A percentile compares a stretch with the other conserved stretches of the same genome.
Evolutionary conservation across 2,113 vertebrate genomes (phyloP).

Genomic region (Gymnocephalus cernua): DNA sequence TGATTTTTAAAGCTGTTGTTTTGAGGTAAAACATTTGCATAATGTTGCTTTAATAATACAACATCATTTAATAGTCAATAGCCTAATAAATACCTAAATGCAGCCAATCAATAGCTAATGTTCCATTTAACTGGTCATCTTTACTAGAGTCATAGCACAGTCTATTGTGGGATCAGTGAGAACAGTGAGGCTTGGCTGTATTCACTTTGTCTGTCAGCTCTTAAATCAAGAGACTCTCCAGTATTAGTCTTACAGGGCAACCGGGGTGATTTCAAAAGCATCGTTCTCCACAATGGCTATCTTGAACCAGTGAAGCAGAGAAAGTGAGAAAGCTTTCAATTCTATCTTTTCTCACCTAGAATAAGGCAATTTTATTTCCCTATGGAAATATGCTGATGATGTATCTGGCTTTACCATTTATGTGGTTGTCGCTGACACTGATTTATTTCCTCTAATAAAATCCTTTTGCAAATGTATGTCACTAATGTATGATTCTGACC

Average conservation of each 20-base stretch:
- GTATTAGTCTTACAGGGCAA: conserved; percentile 71
- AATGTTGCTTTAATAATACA: too few relatives aligned
- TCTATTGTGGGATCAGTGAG: conserved; percentile 37
- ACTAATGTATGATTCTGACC: conserved; percentile 44
- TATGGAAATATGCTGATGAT: conserved; percentile 48
- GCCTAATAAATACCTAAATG: not conserved
- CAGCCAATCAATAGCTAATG: conserved; percentile 3
- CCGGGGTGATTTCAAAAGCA: conserved; percentile 69
- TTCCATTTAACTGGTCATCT: conserved; percentile 23
- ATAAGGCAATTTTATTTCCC: conserved; percentile 51
- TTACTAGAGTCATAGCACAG: conserved; percentile 7
- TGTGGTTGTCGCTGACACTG: conserved; percentile 29
- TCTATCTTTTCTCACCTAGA: conserved; percentile 58
- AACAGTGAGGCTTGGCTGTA: conserved; percentile 54
- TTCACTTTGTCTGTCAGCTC: conserved; percentile 60
- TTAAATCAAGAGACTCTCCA: conserved; percentile 68
- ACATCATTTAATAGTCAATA: not conserved
- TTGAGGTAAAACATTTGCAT: too few relatives aligned
- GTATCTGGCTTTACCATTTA: conserved; percentile 21
- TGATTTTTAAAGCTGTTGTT: too few relatives aligned
- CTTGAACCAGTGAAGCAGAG: conserved; percentile 72
- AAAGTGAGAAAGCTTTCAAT: conserved; percentile 68
- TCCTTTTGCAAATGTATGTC: conserved; percentile 41
- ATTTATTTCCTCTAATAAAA: conserved; percentile 57
- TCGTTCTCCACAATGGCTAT: conserved; percentile 67